Conservation (phyloP, 30 jellyfish, hydroid and myxozoan genomes). For the Hydractinia symbiolongicarpus region DNA sequence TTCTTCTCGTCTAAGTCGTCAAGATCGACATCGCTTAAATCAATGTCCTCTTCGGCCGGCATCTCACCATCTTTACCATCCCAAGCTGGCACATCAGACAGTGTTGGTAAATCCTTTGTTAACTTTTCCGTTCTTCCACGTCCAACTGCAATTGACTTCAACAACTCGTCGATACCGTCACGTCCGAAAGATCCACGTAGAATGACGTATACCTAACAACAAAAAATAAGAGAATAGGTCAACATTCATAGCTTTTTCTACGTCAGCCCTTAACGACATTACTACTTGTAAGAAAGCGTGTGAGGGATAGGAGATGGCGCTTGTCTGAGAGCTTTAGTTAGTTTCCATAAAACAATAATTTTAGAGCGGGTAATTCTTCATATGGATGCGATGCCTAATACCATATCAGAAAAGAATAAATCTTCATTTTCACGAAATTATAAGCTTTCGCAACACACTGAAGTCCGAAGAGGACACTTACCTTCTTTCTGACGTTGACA, state of each 20-base stretch:
- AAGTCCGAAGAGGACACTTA: neutral
- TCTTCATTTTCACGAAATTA: no score
- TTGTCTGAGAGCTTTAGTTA: no score
- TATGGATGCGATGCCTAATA: no score
- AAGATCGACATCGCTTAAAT: constrained; percentile 53
- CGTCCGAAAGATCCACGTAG: constrained; percentile 71
- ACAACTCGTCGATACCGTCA: constrained; percentile 72
- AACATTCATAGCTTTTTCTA: neutral
- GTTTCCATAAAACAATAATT: no score
- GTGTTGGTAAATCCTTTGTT: constrained; percentile 56
- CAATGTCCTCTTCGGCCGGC: constrained; percentile 76
- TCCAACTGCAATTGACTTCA: constrained; percentile 74
- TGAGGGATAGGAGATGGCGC: no score
- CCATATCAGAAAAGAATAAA: no score
- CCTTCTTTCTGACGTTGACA: constrained; percentile 79
- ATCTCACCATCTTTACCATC: constrained; percentile 93
- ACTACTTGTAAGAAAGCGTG: no score
- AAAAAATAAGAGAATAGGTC: neutral
- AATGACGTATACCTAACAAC: constrained; percentile 34
- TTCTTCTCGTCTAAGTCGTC: constrained; percentile 47
- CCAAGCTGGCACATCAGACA: constrained; percentile 61
- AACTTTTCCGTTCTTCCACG: constrained; percentile 88
- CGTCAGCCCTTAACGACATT: no score
- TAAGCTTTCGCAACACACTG: no score
- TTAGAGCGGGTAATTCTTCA: no score